Conservation (phyloP, 2,797 vertebrate species). For the Sarcoramphus papa region DNA sequence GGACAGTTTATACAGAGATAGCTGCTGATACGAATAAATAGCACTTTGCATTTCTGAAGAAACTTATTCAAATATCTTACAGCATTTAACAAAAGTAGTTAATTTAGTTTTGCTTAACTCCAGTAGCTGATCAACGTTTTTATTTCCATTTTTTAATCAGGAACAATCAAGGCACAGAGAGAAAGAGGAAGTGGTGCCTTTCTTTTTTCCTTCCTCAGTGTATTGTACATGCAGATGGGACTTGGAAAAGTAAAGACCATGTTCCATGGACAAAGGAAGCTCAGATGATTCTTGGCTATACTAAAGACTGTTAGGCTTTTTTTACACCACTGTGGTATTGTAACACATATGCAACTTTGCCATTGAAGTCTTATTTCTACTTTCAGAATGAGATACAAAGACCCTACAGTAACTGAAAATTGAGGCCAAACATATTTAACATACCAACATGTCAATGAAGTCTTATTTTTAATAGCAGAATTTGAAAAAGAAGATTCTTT, state of each 20-base stretch:
- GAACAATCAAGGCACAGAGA: constrained; percentile 15
- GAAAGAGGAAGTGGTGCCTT: constrained; percentile 17
- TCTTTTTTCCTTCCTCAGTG: constrained; percentile 18
- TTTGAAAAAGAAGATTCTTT: background rate
- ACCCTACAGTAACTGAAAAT: background rate
- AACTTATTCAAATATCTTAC: background rate
- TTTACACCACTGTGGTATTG: background rate
- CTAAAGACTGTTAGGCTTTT: background rate
- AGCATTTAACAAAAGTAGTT: background rate
- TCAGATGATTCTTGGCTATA: background rate
- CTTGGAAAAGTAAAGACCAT: background rate
- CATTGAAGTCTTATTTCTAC: background rate
- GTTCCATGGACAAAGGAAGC: background rate
- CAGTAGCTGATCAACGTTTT: constrained; percentile 4
- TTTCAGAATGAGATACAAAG: background rate
- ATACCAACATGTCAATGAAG: background rate
- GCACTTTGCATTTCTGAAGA: constrained; percentile 23
- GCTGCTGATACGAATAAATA: constrained; percentile 12
- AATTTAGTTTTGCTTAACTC: constrained; percentile 22
- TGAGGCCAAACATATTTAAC: background rate
- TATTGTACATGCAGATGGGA: constrained; percentile 10
- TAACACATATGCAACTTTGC: background rate
- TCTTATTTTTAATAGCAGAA: background rate
- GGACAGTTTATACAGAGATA: constrained; percentile 33
- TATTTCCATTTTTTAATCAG: constrained; percentile 24